A percentile compares a stretch with the other conserved stretches of the same genome.
phyloP scores from a whole-genome alignment of 2,113 vertebrate genomes.

The Apteryx mantelli region DNA sequence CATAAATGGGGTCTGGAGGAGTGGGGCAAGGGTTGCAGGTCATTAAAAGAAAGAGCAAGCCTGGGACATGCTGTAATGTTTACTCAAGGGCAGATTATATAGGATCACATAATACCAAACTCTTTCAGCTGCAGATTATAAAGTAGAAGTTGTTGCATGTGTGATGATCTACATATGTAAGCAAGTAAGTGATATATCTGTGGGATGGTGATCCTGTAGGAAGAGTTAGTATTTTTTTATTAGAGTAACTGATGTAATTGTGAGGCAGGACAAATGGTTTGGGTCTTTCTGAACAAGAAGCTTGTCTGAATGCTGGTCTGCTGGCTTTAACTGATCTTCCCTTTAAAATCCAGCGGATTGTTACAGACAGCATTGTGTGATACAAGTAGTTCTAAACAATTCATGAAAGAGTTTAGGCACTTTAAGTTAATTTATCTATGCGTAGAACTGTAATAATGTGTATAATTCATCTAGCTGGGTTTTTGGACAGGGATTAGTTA shows the following conservation, averaged over 20 bases:
- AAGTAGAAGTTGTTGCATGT: neutral
- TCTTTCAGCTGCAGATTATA: neutral
- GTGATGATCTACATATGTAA: neutral
- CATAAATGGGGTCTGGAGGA: neutral
- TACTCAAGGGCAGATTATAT: neutral
- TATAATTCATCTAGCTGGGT: neutral
- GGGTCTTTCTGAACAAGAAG: neutral
- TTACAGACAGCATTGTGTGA: neutral
- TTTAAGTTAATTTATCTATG: neutral
- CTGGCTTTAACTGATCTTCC: neutral
- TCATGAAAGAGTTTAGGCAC: neutral
- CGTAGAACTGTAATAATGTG: neutral
- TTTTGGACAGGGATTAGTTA: neutral
- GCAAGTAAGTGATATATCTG: neutral
- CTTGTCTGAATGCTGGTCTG: neutral
- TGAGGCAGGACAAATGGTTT: neutral
- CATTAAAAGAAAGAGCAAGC: neutral
- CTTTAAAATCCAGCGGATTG: neutral
- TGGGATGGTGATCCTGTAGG: neutral
- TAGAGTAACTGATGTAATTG: rapidly evolving
- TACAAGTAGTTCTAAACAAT: neutral
- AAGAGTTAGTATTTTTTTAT: neutral
- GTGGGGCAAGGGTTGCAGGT: neutral
- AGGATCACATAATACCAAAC: neutral
- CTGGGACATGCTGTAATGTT: neutral